phyloP scores from a whole-genome alignment of 2,797 vertebrate species.

The Gallinago stenura region DNA sequence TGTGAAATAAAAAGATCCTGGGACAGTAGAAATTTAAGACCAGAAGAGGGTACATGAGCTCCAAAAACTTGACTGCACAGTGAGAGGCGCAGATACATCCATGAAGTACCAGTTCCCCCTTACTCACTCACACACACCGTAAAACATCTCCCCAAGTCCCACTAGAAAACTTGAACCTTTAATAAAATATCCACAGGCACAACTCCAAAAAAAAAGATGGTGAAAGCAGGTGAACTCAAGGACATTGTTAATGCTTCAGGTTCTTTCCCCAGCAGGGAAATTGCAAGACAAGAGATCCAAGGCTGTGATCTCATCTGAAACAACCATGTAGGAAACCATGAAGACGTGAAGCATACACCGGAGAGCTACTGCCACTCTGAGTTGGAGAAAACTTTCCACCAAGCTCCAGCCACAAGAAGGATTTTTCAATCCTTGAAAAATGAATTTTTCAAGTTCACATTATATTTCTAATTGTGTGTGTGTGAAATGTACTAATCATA shows the following conservation, averaged over 20 bases:
- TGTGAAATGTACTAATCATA: not conserved
- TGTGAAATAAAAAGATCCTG: not conserved
- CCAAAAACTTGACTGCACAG: not conserved
- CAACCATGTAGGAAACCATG: not conserved
- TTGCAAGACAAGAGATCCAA: not conserved
- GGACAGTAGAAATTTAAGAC: not conserved
- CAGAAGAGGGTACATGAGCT: not conserved
- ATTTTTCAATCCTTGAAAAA: not conserved
- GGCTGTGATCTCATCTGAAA: not conserved
- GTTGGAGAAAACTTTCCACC: not conserved
- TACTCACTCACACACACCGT: not conserved
- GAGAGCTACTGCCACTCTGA: not conserved
- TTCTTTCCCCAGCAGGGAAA: not conserved
- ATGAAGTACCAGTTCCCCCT: not conserved
- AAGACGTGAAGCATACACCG: not conserved
- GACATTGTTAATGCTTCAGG: not conserved
- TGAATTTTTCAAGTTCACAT: not conserved
- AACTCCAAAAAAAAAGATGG: fast-evolving
- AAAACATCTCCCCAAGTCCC: not conserved
- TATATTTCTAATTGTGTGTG: not conserved
- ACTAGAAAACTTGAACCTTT: not conserved
- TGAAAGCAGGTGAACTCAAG: not conserved
- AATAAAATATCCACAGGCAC: not conserved
- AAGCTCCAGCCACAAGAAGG: not conserved
- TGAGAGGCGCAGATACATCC: not conserved